Conservation (phyloP, 2,113 vertebrate species). For the Pluvianellus socialis region DNA sequence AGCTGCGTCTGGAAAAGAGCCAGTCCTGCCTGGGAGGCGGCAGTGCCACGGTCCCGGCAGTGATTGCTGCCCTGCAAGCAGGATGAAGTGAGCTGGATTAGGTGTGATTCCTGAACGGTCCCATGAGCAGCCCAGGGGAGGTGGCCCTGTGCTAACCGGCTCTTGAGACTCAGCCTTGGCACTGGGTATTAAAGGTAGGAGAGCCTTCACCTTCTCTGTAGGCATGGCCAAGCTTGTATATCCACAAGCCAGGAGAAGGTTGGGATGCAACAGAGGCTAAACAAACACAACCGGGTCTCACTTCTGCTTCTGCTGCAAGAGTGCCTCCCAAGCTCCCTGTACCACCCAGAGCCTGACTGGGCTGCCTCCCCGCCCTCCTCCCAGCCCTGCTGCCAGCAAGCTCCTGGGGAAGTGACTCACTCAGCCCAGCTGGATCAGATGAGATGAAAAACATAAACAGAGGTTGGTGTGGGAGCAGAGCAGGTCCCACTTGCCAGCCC, state of each 20-base stretch:
- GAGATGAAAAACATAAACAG: background rate
- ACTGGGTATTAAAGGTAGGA: background rate
- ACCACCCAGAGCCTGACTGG: background rate
- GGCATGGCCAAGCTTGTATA: background rate
- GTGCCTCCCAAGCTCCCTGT: background rate
- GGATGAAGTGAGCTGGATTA: background rate
- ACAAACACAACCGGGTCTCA: fast-evolving
- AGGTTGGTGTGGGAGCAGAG: background rate
- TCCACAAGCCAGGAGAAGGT: background rate
- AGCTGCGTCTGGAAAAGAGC: background rate
- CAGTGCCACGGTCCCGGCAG: background rate
- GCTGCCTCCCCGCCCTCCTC: background rate
- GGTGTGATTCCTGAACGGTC: background rate
- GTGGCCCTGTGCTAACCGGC: background rate
- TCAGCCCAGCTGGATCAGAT: background rate
- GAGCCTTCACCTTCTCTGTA: background rate
- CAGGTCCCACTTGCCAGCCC: background rate
- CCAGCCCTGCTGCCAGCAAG: background rate
- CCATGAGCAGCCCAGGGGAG: fast-evolving
- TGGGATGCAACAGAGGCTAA: background rate
- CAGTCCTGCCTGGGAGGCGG: background rate
- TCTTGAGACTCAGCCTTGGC: background rate
- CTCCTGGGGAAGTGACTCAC: background rate
- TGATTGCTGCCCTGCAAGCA: background rate
- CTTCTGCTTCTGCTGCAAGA: background rate